Evolutionary conservation across 2,888 invertebrate species (phyloP), one percentile per base, ranked within the genome.

Genomic region (Cryptophagus acutangulus): DNA sequence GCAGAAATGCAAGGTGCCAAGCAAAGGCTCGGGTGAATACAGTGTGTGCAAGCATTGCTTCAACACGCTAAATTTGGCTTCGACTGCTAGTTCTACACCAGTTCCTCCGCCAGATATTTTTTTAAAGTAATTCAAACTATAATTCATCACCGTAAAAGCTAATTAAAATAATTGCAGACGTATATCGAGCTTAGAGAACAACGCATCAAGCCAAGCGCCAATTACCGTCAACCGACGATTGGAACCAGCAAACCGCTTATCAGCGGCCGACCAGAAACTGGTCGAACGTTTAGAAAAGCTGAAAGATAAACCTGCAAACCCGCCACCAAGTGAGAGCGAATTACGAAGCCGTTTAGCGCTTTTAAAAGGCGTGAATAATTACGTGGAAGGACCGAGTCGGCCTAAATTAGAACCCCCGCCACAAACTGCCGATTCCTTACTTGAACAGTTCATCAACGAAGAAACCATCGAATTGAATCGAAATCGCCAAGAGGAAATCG

Each of bases 371-470:
- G 71, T 77, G 44, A 62, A 66, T 49, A 51, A 61, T 40, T 65
- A 67, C 49, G 65, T 65, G 4, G 62, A 65, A 52, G 64, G 57
- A 30, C 62, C 66, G 36, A 63, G 57, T 33, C 14, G 5, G 16
- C 31, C 31, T n/a, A 31, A 8, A 31, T 15, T 15, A 5, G 9
- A 31, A 16, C 15, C 15, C 13, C 15, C 13, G n/a, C 77, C 83
- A 59, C 78, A 87, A 54, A 82, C 84, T 68, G 76, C 77, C 14
- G 77, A 84, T 58, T 81, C 83, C 55, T 69, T 88, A n/a, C 61
- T 88, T 41, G 67, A 71, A 37, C 69, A 75, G 48, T 74, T 72
- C 54, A 44, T 68, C 5, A 67, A 61, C 33, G 74, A 73, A 48
- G 55, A 74, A n/a, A 69, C 72, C n/a, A 65, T 74, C 24, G 65